Evolutionary conservation across 2,888 invertebrate genomes (phyloP), one percentile per base, ranked within the genome.

Genomic region (Orthosia gracilis): DNA sequence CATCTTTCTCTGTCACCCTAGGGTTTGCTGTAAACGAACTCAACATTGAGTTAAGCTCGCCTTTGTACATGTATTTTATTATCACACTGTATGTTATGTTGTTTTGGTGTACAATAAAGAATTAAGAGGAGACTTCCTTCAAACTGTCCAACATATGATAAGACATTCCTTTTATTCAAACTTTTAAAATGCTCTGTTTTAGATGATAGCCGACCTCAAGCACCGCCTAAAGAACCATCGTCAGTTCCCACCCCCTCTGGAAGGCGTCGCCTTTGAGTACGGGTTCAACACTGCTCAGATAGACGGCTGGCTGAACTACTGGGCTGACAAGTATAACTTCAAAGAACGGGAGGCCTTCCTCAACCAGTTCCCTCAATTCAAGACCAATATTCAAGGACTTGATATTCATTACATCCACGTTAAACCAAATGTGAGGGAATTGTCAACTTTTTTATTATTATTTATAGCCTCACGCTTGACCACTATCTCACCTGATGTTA

Each of bases 251-350:
- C 96, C 96, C 9, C 97, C 98, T 0, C 92, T 98, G 18, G 98
- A 98, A 92, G 97, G 97, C 26, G 95, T 97, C 0, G 97, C 96
- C 1, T 99, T 99, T 92, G 97, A 98, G 84, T 99, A 99, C 90
- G 99, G 99, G 0, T 98, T 99, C 91, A 98, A 98, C 89, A 95
- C 97, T 0, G 97, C 97, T 2, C 97, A 97, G 73, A 90, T 98
- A 26, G 94, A 97, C 63, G 94, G 96, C 59, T 96, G 98, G 86
- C 88, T 98, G 1, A 95, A 97, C 15, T 98, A 98, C 93, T 99
- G 99, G 99, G 96, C 96, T 3, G 97, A 97, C 3, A 96, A 97
- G 52, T 99, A 98, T 91, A 97, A 98, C 85, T 93, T 96, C 78
- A 93, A 89, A 45, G 97, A 97, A 77, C 96, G 98, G 9, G 98